Evolutionary conservation across 2,113 vertebrate species (phyloP).

Genomic region (Orthonyx spaldingii): DNA sequence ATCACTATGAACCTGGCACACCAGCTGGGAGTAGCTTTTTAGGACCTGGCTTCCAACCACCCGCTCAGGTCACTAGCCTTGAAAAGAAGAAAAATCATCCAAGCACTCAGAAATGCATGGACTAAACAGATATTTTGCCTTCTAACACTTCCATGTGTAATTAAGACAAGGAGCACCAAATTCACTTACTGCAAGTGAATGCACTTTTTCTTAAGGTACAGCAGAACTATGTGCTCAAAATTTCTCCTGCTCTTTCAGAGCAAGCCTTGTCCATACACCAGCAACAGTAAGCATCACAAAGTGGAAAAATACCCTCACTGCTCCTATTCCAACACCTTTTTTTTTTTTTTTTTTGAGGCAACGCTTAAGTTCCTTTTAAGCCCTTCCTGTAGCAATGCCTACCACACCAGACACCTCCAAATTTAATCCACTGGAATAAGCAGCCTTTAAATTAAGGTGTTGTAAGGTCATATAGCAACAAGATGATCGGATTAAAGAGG

Average conservation of each 20-base stretch:
- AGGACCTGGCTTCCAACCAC: background rate
- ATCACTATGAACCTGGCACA: background rate
- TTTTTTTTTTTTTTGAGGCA: background rate
- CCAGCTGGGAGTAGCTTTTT: background rate
- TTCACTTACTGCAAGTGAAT: background rate
- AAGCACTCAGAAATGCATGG: background rate
- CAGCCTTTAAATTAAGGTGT: slow-evolving; percentile 56
- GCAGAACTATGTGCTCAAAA: background rate
- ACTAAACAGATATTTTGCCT: background rate
- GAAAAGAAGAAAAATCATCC: background rate
- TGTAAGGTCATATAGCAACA: slow-evolving; percentile 60
- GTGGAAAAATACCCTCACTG: background rate
- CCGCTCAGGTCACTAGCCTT: background rate
- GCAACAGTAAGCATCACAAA: background rate
- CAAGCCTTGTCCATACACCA: background rate
- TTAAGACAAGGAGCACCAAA: background rate
- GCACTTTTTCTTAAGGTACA: background rate
- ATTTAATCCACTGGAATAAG: slow-evolving; percentile 63
- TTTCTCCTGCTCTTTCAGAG: background rate
- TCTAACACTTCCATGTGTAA: background rate
- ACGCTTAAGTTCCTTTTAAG: background rate
- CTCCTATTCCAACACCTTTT: background rate
- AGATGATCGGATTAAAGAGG: slow-evolving; percentile 58
- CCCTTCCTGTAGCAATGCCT: slow-evolving; percentile 3
- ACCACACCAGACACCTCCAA: slow-evolving; percentile 41